Evolutionary conservation across 2,888 invertebrate species (phyloP).

Genomic region (Megamerina dolium): DNA sequence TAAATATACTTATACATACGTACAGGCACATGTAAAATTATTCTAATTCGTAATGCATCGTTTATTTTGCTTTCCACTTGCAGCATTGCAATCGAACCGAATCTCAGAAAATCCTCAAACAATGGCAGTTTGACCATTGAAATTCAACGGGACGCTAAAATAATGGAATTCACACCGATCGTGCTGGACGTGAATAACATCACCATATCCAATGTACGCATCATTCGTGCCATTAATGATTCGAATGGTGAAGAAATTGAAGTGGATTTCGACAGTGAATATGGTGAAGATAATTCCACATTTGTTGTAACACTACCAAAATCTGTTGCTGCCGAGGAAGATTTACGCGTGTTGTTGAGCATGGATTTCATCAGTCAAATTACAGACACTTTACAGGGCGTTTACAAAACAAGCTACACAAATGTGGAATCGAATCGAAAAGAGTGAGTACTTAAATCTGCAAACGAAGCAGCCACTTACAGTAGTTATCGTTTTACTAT

Average conservation of each 20-base stretch:
- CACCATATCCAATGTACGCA: constrained; percentile 40
- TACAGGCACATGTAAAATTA: no score
- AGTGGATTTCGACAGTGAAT: constrained; percentile 41
- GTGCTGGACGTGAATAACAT: constrained; percentile 47
- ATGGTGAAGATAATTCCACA: constrained; percentile 41
- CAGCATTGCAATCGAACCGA: constrained; percentile 47
- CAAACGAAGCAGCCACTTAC: neutral
- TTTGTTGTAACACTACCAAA: constrained; percentile 38
- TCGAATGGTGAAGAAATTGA: constrained; percentile 32
- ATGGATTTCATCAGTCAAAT: constrained; percentile 54
- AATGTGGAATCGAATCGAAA: constrained; percentile 43
- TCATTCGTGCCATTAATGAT: constrained; percentile 26
- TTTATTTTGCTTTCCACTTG: no score
- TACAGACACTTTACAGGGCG: constrained; percentile 54
- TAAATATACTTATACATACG: no score
- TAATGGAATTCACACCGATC: constrained; percentile 40
- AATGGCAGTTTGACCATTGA: constrained; percentile 44
- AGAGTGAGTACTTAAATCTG: constrained; percentile 41
- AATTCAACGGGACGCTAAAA: constrained; percentile 37
- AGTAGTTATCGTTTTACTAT: neutral
- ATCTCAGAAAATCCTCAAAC: constrained; percentile 36
- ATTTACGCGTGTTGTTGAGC: constrained; percentile 48
- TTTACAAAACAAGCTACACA: constrained; percentile 52
- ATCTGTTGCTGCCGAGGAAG: constrained; percentile 23
- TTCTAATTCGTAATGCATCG: no score